Percentiles rank a stretch among this genome's conserved stretches.
Evolutionary conservation across 2,888 invertebrate genomes (phyloP).

Genomic region (Tenthredo distinguenda): DNA sequence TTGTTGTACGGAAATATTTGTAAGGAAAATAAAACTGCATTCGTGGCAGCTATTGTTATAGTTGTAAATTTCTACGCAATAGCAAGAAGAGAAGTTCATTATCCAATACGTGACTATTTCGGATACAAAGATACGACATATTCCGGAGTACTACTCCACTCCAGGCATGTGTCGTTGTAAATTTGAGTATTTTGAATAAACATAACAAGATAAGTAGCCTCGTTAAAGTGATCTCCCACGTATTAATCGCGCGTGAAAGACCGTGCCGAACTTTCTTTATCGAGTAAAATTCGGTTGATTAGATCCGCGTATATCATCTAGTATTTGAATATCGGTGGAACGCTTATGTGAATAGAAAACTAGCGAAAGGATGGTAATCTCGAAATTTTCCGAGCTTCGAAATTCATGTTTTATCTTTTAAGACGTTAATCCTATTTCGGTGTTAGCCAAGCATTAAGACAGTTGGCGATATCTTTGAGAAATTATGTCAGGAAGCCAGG

Average conservation of each 20-base stretch:
- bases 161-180: not conserved
- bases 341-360: not conserved
- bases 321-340: not conserved
- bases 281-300: not conserved
- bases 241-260: not conserved
- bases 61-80: not conserved
- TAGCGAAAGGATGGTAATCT: not conserved
- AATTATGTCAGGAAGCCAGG: slow-evolving; percentile 15
- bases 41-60: not conserved
- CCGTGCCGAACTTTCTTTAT: not conserved
- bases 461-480: slow-evolving; percentile 20
- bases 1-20: not conserved
- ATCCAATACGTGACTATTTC: not conserved
- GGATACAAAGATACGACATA: not conserved
- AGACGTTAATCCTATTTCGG: not conserved
- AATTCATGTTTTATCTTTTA: not conserved
- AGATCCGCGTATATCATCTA: not conserved
- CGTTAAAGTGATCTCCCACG: not conserved
- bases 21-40: not conserved
- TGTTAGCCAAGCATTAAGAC: not conserved
- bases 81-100: not conserved
- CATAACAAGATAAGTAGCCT: not conserved
- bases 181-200: not conserved
- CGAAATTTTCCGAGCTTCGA: not conserved
- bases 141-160: not conserved